Conservation (phyloP, 1,140 invertebrate species). For the Oscheius sp. region DNA sequence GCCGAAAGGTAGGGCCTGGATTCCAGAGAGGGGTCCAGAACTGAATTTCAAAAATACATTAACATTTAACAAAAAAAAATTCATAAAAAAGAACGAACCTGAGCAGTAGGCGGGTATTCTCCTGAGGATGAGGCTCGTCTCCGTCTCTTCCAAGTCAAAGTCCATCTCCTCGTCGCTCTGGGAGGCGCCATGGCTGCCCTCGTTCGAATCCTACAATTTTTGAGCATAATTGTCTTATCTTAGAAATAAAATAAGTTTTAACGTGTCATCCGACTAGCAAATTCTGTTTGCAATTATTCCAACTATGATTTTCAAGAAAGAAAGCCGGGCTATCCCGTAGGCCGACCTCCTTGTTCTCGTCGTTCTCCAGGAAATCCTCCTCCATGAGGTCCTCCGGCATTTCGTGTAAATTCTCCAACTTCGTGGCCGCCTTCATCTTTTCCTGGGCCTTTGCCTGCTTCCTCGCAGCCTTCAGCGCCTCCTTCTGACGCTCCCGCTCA, state of each 20-base stretch:
- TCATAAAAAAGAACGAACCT: neutral
- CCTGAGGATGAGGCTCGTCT: slow-evolving; percentile 7
- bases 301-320: neutral
- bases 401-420: neutral
- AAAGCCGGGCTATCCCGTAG: neutral
- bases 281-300: neutral
- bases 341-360: slow-evolving; percentile 9
- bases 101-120: neutral
- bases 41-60: no score
- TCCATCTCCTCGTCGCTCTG: slow-evolving; percentile 9
- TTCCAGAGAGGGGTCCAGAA: neutral
- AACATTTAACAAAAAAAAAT: neutral
- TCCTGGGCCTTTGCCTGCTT: neutral
- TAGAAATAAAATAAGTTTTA: neutral
- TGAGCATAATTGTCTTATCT: no score
- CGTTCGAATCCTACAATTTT: no score
- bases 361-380: slow-evolving; percentile 22
- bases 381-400: slow-evolving; percentile 16
- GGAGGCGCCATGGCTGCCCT: neutral
- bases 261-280: neutral
- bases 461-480: neutral
- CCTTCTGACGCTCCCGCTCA: slow-evolving; percentile 9
- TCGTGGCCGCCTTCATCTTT: neutral
- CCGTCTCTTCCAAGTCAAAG: slow-evolving; percentile 19
- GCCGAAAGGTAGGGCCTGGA: neutral